These are phyloP conservation scores for Parascotia fuliginaria DNA, from an alignment of 2,888 invertebrate species.

Conservation along the genomic window DNA sequence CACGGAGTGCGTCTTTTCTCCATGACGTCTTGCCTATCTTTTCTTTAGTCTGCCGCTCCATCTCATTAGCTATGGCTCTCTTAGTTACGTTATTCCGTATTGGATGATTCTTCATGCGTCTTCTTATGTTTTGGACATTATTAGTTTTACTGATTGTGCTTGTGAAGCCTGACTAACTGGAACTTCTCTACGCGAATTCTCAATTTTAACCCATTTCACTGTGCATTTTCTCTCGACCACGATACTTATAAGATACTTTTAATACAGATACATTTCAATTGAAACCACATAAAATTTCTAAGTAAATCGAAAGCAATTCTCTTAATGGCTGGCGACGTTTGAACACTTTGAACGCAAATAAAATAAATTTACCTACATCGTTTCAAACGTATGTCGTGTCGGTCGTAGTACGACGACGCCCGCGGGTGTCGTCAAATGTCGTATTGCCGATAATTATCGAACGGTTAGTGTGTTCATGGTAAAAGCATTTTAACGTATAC, in stretches of 20 bases:
- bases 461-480: slow-evolving; percentile 39
- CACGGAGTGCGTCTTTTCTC: no score
- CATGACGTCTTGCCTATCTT: no score
- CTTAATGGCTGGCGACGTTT: slow-evolving; percentile 56
- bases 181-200: no score
- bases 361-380: slow-evolving; percentile 70
- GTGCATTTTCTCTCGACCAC: background rate
- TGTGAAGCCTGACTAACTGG: no score
- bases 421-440: slow-evolving; percentile 62
- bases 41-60: no score
- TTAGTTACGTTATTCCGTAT: no score
- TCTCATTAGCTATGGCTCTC: no score
- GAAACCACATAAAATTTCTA: slow-evolving; percentile 38
- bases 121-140: no score
- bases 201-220: no score
- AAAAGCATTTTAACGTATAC: slow-evolving; percentile 17
- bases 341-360: slow-evolving; percentile 60
- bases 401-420: slow-evolving; percentile 63
- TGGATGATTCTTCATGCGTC: no score
- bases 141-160: no score
- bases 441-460: slow-evolving; percentile 53
- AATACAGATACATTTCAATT: slow-evolving; percentile 31
- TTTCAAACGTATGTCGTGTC: slow-evolving; percentile 45
- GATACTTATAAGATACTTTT: background rate
- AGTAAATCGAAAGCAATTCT: slow-evolving; percentile 67